These are phyloP conservation scores for Erpobdella octoculata DNA, from an alignment of 2,888 invertebrate genomes.

Conservation along the genomic window DNA sequence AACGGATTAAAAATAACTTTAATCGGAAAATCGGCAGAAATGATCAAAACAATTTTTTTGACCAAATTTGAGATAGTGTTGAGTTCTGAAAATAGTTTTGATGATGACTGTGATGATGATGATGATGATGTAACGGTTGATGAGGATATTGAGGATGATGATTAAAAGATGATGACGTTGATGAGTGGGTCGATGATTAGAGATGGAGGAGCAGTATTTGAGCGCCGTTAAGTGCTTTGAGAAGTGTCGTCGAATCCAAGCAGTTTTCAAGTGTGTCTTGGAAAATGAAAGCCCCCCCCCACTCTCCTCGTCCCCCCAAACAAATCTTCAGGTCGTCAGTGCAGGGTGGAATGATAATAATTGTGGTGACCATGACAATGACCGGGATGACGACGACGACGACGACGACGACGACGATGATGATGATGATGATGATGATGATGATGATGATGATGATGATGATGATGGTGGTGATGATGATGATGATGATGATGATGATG, in stretches of 20 bases:
- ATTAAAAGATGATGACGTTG: background rate
- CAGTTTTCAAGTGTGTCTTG: slow-evolving; percentile 2
- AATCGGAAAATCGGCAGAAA: too few relatives aligned
- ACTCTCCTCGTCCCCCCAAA: too few relatives aligned
- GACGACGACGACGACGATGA: background rate
- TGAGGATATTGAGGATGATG: background rate
- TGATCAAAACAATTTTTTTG: too few relatives aligned
- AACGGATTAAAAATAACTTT: too few relatives aligned
- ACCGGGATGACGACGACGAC: background rate
- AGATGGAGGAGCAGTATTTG: background rate
- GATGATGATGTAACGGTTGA: too few relatives aligned
- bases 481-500: background rate
- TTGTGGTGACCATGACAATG: background rate
- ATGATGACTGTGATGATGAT: background rate
- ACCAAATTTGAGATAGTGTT: too few relatives aligned
- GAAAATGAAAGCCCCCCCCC: background rate
- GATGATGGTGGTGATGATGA: background rate
- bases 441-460: background rate
- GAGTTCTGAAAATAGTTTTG: too few relatives aligned
- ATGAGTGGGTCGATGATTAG: background rate
- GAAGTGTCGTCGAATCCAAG: slow-evolving; percentile 6
- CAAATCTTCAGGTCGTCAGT: too few relatives aligned
- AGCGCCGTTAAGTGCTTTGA: background rate
- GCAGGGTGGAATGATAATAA: too few relatives aligned
- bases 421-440: background rate